These are phyloP conservation scores for Tetramorium parvispinum DNA, from an alignment of 1,140 invertebrate species.

Conservation along the genomic window DNA sequence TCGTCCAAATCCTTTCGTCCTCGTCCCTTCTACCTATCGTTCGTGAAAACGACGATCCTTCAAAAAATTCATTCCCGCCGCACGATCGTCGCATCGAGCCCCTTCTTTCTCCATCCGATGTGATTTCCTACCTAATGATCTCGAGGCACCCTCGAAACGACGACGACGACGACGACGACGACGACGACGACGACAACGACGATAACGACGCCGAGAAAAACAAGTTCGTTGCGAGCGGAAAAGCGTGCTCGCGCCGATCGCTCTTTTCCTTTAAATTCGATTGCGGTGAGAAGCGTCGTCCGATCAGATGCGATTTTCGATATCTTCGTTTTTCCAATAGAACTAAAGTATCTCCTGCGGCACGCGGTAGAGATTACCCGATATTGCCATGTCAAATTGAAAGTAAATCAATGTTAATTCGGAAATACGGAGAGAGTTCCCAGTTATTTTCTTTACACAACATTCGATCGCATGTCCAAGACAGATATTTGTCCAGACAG, in stretches of 20 bases:
- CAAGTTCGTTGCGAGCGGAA: constrained; percentile 16
- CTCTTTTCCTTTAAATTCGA: constrained; percentile 52
- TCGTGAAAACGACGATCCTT: constrained; percentile 58
- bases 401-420: background rate
- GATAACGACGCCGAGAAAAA: constrained; percentile 29
- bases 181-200: constrained; percentile 8
- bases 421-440: background rate
- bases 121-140: constrained; percentile 63
- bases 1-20: background rate
- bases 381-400: background rate
- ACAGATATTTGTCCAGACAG: background rate
- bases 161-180: constrained; percentile 28
- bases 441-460: background rate
- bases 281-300: constrained; percentile 23
- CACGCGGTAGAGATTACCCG: background rate
- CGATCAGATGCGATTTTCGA: constrained; percentile 27
- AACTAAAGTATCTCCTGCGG: background rate
- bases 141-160: constrained; percentile 38
- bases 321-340: constrained; percentile 13
- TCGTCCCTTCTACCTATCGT: constrained; percentile 50
- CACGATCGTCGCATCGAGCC: constrained; percentile 31
- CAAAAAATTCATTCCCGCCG: constrained; percentile 67
- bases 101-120: constrained; percentile 35
- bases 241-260: constrained; percentile 14
- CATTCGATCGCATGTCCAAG: background rate